Percentiles rank a stretch among this genome's conserved stretches.
Conservation (phyloP, 1,140 invertebrate species). For the Heliconius melpomene region DNA sequence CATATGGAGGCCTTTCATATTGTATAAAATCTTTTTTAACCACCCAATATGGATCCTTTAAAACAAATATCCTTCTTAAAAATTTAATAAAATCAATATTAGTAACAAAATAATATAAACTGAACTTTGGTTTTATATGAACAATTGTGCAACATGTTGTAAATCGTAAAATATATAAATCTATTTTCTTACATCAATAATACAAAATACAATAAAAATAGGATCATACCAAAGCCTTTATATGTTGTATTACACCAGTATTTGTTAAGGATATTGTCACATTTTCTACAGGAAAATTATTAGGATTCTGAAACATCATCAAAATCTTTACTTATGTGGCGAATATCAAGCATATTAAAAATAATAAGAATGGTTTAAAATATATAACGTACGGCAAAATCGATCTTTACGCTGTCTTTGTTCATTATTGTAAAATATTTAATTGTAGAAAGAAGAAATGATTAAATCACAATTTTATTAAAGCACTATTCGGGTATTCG, state of each 20-base stretch:
- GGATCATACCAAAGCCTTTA: slow-evolving; percentile 67
- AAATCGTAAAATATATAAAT: background rate
- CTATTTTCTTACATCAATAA: background rate
- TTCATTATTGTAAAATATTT: background rate
- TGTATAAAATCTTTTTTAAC: slow-evolving; percentile 61
- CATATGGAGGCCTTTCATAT: slow-evolving; percentile 69
- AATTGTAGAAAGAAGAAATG: background rate
- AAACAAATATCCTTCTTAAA: slow-evolving; percentile 8
- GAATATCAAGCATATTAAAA: background rate
- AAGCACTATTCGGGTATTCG: background rate
- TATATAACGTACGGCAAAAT: background rate
- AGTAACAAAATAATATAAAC: background rate
- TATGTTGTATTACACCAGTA: slow-evolving; percentile 66
- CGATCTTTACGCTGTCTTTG: background rate
- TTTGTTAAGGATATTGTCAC: slow-evolving; percentile 62
- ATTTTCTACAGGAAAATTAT: slow-evolving; percentile 68
- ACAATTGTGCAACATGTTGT: slow-evolving; percentile 7
- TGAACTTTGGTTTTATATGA: background rate
- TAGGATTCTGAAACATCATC: slow-evolving; percentile 67
- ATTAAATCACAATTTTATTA: background rate
- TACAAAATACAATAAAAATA: background rate
- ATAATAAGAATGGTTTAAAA: background rate
- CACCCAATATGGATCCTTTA: slow-evolving; percentile 73
- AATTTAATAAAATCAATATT: background rate
- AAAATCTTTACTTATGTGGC: slow-evolving; percentile 33